These are phyloP conservation scores for Umimayanthus chanpuru DNA, from an alignment of 92 coral and sea anemone genomes.

Conservation along the genomic window DNA sequence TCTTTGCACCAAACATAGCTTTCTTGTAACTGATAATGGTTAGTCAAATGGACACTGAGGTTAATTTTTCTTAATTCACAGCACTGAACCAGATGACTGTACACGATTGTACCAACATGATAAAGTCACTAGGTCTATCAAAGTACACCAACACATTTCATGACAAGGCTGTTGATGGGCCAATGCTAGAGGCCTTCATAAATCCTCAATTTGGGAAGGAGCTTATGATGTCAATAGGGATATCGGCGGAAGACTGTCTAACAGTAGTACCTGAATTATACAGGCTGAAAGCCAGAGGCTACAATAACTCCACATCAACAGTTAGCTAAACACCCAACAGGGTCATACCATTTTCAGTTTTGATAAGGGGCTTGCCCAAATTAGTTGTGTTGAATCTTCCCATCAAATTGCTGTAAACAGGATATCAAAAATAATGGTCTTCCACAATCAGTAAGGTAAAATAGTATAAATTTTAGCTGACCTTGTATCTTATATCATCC, in stretches of 20 bases:
- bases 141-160: too few relatives aligned
- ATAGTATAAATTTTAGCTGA: background rate
- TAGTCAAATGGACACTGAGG: too few relatives aligned
- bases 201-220: too few relatives aligned
- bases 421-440: background rate
- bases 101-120: too few relatives aligned
- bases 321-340: background rate
- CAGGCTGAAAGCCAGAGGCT: conserved; percentile 45
- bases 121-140: too few relatives aligned
- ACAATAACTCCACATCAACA: conserved; percentile 28
- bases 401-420: background rate
- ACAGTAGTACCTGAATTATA: conserved; percentile 23
- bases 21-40: too few relatives aligned
- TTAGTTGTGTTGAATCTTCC: background rate
- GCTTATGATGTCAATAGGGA: conserved; percentile 44
- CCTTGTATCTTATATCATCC: background rate
- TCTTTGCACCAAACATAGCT: too few relatives aligned
- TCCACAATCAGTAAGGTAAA: background rate
- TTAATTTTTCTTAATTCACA: too few relatives aligned
- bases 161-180: too few relatives aligned
- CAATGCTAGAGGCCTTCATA: too few relatives aligned
- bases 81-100: too few relatives aligned
- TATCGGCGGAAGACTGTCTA: conserved; percentile 35
- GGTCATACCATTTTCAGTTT: conserved; percentile 1
- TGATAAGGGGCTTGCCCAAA: background rate